phyloP scores from a whole-genome alignment of 1,140 invertebrate genomes.

The Drosophila sproati region DNA sequence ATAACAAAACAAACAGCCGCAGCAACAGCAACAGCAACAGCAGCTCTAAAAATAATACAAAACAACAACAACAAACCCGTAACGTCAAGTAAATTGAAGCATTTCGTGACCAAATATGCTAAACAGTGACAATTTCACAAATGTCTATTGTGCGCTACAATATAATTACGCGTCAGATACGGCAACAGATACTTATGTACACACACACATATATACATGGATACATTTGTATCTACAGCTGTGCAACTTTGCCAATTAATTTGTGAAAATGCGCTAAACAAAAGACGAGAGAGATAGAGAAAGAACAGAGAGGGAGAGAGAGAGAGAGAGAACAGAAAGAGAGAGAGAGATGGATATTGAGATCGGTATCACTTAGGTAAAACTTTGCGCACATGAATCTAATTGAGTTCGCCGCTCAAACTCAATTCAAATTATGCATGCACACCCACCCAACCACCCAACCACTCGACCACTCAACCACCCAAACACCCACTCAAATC shows the following conservation, averaged over 20 bases:
- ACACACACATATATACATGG: conserved; percentile 15
- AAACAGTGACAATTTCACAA: conserved; percentile 82
- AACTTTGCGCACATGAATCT: conserved; percentile 64
- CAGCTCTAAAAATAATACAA: neutral
- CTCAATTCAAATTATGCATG: conserved; percentile 73
- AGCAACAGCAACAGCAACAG: conserved; percentile 8
- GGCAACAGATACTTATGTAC: conserved; percentile 28
- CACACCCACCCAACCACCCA: conserved; percentile 23
- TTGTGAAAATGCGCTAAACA: conserved; percentile 71
- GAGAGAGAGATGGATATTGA: conserved; percentile 19
- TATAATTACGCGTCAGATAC: conserved; percentile 68
- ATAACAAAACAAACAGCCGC: conserved; percentile 26
- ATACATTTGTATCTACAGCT: conserved; percentile 65
- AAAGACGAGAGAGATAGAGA: conserved; percentile 17
- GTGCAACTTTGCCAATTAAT: conserved; percentile 74
- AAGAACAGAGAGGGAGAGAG: neutral
- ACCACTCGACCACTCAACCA: neutral
- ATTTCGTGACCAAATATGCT: conserved; percentile 82
- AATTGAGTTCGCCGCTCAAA: conserved; percentile 71
- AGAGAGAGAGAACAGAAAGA: neutral
- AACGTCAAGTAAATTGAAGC: conserved; percentile 63
- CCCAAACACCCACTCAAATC: conserved; percentile 14
- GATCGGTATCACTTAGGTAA: conserved; percentile 56
- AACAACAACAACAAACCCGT: conserved; percentile 40
- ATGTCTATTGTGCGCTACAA: conserved; percentile 71